phyloP scores from a whole-genome alignment of 2,113 vertebrate genomes.

The Rhinopomastus cyanomelas region DNA sequence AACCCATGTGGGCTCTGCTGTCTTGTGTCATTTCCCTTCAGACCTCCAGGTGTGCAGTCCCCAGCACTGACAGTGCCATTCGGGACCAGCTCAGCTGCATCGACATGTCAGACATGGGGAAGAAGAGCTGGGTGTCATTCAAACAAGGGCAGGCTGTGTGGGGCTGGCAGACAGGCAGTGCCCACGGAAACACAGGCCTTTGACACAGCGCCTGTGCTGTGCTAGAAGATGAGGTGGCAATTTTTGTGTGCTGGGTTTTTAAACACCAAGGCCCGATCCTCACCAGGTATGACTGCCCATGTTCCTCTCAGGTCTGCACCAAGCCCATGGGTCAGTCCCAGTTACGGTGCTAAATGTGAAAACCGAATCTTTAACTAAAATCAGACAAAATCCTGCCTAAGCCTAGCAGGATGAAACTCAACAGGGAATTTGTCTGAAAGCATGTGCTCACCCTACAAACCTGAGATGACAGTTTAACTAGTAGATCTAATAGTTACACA shows the following conservation, averaged over 20 bases:
- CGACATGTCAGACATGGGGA: slow-evolving; percentile 21
- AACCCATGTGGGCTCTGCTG: background rate
- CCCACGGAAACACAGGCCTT: background rate
- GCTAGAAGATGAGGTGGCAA: slow-evolving; percentile 16
- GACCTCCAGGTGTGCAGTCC: slow-evolving; percentile 7
- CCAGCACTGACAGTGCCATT: background rate
- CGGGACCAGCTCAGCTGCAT: slow-evolving; percentile 48
- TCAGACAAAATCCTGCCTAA: background rate
- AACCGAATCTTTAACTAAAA: background rate
- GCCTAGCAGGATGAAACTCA: background rate
- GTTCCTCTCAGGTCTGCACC: background rate
- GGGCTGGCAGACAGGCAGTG: slow-evolving; percentile 11
- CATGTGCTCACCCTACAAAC: background rate
- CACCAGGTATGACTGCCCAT: background rate
- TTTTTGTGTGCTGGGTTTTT: background rate
- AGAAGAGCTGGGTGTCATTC: background rate
- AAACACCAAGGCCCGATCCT: background rate
- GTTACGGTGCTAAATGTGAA: background rate
- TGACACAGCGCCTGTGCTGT: background rate
- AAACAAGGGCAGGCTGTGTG: slow-evolving; percentile 47
- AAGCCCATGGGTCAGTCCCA: background rate
- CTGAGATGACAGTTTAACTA: background rate
- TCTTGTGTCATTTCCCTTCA: slow-evolving; percentile 17
- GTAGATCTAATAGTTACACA: background rate
- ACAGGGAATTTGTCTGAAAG: background rate